Evolutionary conservation across 2,888 invertebrate species (phyloP).

Genomic region (Oscheius sp.): DNA sequence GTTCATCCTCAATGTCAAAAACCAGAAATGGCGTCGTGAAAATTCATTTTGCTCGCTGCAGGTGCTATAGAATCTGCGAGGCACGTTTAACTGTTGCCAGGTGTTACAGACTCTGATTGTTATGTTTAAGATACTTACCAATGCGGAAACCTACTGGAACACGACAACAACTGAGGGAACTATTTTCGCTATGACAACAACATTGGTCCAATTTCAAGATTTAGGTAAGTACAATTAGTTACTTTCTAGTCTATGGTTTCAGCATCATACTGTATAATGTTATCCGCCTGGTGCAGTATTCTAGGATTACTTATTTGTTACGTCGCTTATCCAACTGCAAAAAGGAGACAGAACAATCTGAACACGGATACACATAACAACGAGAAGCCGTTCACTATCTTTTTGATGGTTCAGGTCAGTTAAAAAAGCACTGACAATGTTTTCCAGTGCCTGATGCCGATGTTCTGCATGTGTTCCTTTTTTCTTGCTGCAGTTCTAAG

Average conservation of each 20-base stretch:
- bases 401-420: conserved; percentile 11
- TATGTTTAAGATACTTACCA: too few species aligned
- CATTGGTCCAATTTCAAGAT: neutral
- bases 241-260: neutral
- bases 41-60: too few species aligned
- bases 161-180: too few species aligned
- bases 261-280: neutral
- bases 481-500: conserved; percentile 3
- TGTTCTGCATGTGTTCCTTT: neutral
- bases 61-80: too few species aligned
- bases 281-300: neutral
- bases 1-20: too few species aligned
- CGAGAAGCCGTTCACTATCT: conserved; percentile 13
- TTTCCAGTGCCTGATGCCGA: conserved; percentile 15
- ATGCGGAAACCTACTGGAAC: too few species aligned
- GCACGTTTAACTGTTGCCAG: too few species aligned
- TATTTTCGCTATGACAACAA: conserved; percentile 7
- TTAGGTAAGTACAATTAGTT: neutral
- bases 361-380: conserved; percentile 4
- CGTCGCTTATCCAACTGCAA: conserved; percentile 2
- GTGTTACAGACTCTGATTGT: too few species aligned
- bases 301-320: neutral
- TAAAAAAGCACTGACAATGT: neutral
- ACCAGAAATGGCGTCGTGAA: too few species aligned
- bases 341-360: conserved; percentile 14